Conservation (phyloP, 2,113 vertebrate genomes). For the Sylvicapra grimmia region DNA sequence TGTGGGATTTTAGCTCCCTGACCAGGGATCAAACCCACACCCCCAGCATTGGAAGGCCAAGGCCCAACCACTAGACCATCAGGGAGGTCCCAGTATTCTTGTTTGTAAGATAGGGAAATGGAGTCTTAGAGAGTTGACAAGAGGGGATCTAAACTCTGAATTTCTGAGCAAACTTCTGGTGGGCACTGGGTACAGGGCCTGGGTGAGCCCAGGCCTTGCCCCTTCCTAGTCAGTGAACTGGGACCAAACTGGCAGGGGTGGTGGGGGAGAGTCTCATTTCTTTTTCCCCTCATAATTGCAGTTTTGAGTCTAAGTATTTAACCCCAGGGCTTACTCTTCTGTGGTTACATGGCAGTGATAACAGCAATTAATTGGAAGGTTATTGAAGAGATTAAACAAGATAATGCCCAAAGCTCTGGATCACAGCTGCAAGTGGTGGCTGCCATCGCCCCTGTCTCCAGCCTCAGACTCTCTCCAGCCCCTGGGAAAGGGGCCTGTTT, state of each 20-base stretch:
- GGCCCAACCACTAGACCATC: background rate
- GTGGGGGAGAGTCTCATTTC: fast-evolving
- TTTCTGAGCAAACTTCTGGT: background rate
- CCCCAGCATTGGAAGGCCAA: background rate
- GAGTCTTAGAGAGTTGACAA: background rate
- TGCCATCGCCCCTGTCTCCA: background rate
- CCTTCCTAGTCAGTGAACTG: background rate
- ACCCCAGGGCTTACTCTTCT: background rate
- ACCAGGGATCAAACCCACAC: background rate
- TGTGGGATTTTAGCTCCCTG: background rate
- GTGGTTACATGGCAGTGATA: background rate
- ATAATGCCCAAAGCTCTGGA: background rate
- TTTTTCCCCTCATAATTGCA: background rate
- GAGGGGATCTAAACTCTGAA: background rate
- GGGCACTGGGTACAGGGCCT: background rate
- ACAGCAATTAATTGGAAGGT: background rate
- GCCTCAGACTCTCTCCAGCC: background rate
- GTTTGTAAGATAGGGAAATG: background rate
- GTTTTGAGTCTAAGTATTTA: background rate
- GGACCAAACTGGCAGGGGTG: background rate
- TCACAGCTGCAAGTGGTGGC: background rate
- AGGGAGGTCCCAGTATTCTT: background rate
- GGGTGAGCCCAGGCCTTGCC: background rate
- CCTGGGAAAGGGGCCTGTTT: background rate
- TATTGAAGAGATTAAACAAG: background rate